Base-by-base conservation (phyloP, 2,113 vertebrate species). In the Nicator chloris region DNA sequence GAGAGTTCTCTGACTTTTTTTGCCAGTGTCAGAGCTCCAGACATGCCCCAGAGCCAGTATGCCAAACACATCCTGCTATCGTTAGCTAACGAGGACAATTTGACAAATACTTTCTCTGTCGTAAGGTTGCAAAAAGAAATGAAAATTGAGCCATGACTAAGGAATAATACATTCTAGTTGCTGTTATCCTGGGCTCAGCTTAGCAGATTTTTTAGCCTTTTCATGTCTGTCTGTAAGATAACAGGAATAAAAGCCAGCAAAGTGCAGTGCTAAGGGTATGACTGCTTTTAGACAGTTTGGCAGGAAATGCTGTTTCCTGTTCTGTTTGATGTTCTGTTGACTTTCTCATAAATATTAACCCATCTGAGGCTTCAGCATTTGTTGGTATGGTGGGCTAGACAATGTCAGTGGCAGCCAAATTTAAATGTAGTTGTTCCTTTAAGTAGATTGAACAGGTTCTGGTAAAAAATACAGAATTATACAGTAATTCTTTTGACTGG, bases 281-380 rank as follows among this genome's bases (percentile, higher is more conserved):
- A 24, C 30, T 91, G 68, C 31, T 90, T 92, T 89, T 68, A 83
- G 90, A 68, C 57, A 59, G 64, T 85, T 96, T 68, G 82, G 44
- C 92, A 97, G 93, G 92, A 97, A 96, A 54, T 16, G 33, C 73
- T 83, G 10, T 61, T 95, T 96, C 89, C 44, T 84, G 57, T 86
- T 86, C 87, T 76, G 40, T 77, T 91, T 78, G 51, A 61, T 84
- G 56, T 92, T 80, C 59, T 90, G 42, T 91, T 80, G 61, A 19
- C 72, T 82, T 63, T 92, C 82, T 92, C 15, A 56, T 75, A 90
- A 96, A 88, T 96, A 59, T 88, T 69, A 96, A 82, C 65, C 81
- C 68, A 50, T 91, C 47, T 88, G 75, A 51, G 33, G 39, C 83
- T 95, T 95, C 66, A 54, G 3, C 13, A 5, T 61, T 56, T 76